phyloP scores from a whole-genome alignment of 1,140 invertebrate genomes.

The Acromyrmex heyeri region DNA sequence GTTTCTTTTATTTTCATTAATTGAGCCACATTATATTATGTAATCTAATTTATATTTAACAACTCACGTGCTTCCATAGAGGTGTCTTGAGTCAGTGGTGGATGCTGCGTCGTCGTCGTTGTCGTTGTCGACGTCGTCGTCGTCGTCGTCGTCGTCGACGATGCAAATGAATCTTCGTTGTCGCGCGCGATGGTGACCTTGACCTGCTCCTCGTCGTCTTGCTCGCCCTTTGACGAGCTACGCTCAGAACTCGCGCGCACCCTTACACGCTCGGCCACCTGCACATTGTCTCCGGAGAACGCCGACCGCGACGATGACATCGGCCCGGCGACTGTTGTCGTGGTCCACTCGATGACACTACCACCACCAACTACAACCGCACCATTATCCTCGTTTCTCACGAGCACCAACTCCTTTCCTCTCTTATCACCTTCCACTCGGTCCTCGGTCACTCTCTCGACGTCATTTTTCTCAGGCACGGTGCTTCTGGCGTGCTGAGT shows the following conservation, averaged over 20 bases:
- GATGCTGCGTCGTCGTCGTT: constrained; percentile 77
- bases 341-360: constrained; percentile 79
- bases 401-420: constrained; percentile 57
- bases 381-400: constrained; percentile 65
- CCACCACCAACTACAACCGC: constrained; percentile 74
- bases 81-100: constrained; percentile 81
- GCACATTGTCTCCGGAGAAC: constrained; percentile 79
- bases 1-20: too few relatives aligned
- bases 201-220: constrained; percentile 65
- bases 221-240: constrained; percentile 48
- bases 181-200: constrained; percentile 66
- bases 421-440: constrained; percentile 66
- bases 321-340: constrained; percentile 82
- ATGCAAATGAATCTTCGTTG: constrained; percentile 28
- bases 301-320: constrained; percentile 82
- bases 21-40: too few relatives aligned
- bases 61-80: constrained; percentile 85
- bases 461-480: constrained; percentile 52
- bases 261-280: constrained; percentile 80
- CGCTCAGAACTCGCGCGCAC: constrained; percentile 76
- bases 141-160: constrained; percentile 69
- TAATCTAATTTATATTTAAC: neutral
- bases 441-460: constrained; percentile 52
- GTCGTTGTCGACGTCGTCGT: constrained; percentile 74
- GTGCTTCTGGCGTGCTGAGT: constrained; percentile 33